These are phyloP conservation scores for Aotus griseimembra DNA, from an alignment of 2,797 vertebrate species.

Conservation along the genomic window DNA sequence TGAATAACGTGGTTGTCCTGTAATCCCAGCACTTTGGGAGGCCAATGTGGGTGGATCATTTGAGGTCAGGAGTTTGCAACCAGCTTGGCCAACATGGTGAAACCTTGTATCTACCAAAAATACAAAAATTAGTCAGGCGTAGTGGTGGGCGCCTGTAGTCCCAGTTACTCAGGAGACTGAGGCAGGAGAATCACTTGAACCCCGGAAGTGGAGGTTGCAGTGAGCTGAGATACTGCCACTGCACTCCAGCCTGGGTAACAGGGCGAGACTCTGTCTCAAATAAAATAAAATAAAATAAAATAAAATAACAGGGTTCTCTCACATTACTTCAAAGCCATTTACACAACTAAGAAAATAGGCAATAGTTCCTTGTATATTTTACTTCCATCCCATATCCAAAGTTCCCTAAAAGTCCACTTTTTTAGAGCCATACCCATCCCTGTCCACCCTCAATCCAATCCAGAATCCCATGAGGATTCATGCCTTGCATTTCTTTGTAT, in stretches of 20 bases:
- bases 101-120: not conserved
- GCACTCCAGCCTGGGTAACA: not conserved
- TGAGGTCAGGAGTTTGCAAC: not conserved
- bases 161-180: not conserved
- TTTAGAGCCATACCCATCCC: accelerated
- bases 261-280: not conserved
- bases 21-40: not conserved
- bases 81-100: not conserved
- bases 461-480: not conserved
- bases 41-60: not conserved
- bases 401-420: not conserved
- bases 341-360: not conserved
- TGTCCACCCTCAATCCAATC: not conserved
- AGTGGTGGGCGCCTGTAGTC: accelerated
- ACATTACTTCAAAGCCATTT: not conserved
- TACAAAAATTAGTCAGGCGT: not conserved
- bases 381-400: not conserved
- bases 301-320: not conserved
- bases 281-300: no score
- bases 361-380: not conserved
- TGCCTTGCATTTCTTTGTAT: not conserved
- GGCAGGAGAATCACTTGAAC: not conserved
- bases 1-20: not conserved
- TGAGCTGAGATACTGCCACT: not conserved
- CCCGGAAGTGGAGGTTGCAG: not conserved